Base-by-base conservation (phyloP, 2,113 vertebrate genomes). In the Proterorhinus semilunaris region DNA sequence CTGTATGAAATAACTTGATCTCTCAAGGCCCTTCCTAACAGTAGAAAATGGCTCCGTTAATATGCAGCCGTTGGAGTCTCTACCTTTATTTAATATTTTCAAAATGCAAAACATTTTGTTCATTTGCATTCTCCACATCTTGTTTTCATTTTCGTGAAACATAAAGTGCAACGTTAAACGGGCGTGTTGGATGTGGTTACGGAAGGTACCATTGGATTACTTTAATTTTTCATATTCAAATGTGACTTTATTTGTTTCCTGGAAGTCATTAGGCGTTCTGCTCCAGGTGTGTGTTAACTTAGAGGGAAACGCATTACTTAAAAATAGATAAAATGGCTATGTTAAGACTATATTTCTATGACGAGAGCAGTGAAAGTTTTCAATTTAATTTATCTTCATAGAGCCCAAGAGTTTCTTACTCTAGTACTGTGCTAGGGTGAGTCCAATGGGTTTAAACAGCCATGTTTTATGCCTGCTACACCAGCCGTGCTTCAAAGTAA, bases 401-500 rank as follows among this genome's bases (percentile, higher is more conserved):
- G 53, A 58, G 49, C 62, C 13, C 12, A 76, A 58, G 66, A 59
- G 79, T 83, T 83, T 10, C 16, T 69, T 50, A 17, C 53, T 80
- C 68, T 68, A 62, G 50, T 47, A 66, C 63, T 76, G 62, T 68
- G 63, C 66, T 67, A 66, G 64, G 58, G 68, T 61, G 61, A 80
- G 66, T 76, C 21, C 75, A 67, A 58, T 75, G 69, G 46, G 59
- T 88, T 79, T 73, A 72, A 85, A 75, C 75, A 80, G 83, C 85
- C 68, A 76, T 81, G 74, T 83, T 81, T 83, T 62, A 66, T 70
- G 72, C 81, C 70, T 80, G 72, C 78, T 75, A 80, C 76, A 82
- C 65, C 77, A 55, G 69, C 69, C 88, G 79, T 69, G 61, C 74
- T 88, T 88, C 69, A 86, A 86, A 85, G 83, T 78, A 85, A 84